Evolutionary conservation across 2,888 invertebrate genomes (phyloP), one percentile per base, ranked within the genome.

Genomic region (Atethmia centrago): DNA sequence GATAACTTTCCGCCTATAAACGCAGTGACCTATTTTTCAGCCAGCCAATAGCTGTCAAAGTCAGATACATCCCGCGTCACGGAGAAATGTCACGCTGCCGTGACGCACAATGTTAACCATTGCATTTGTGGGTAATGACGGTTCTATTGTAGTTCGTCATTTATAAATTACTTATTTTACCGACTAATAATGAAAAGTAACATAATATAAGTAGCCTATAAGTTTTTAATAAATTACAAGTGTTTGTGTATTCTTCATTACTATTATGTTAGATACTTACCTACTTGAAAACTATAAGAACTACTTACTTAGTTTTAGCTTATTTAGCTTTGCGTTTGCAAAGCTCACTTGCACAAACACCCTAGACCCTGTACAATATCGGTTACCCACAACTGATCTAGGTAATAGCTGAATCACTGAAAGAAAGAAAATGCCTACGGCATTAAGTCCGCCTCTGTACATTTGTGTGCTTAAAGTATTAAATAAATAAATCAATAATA

Each of bases 11-110:
- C 45, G 70, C 55, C 49, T 62, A 64, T 80, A 58, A 66, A 53
- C 61, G 73, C 84, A 74, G 36, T 74, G 84, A 76, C 73, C 84
- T 80, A 83, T 85, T 84, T 82, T 85, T 83, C 73, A 71, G 51
- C 55, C 45, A 70, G 51, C 73, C 85, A 82, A 83, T 83, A 85
- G 58, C 85, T 83, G 85, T 82, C 82, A 85, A 49, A 71, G 56
- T 59, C 83, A 85, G 77, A 68, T 62, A 12, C 47, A 68, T 58
- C 74, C 68, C 68, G 42, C 47, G 68, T 74, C 81, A 74, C 31
- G 58, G 61, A 45, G 51, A 56, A 58, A 51, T 68, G 80, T 61
- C 80, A 72, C 42, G 53, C 31, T 21, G 51, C 49, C 68, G 55
- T 58, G 42, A 71, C 55, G 56, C 59, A 53, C 55, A 45, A 59